Conservation (phyloP, 2,797 vertebrate species). For the Eulemur mongoz region DNA sequence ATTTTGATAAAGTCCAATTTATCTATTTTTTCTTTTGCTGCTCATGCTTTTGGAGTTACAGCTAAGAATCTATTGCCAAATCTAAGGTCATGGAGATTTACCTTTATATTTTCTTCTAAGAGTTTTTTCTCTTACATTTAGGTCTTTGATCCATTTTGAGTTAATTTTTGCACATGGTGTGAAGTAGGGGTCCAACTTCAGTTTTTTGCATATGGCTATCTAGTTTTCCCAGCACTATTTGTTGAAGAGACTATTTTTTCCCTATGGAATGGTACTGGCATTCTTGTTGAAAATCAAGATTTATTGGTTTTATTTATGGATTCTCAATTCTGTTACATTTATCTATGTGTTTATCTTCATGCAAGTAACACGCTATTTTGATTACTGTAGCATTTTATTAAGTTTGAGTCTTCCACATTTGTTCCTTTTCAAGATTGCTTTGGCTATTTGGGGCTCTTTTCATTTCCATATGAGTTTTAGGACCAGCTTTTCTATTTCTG, state of each 20-base stretch:
- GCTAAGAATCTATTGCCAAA: neutral
- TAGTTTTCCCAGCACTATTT: neutral
- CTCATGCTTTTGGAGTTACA: neutral
- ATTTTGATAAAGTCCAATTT: neutral
- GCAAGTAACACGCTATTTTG: neutral
- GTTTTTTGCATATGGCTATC: neutral
- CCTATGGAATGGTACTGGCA: neutral
- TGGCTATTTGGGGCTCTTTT: neutral
- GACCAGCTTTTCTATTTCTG: neutral
- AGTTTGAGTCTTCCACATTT: neutral
- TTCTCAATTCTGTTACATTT: neutral
- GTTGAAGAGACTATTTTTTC: neutral
- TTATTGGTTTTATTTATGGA: neutral
- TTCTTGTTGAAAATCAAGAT: neutral
- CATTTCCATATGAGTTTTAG: neutral
- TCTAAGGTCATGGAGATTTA: neutral
- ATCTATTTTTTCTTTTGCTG: constrained; percentile 1
- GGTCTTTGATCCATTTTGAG: neutral
- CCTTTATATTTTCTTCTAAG: neutral
- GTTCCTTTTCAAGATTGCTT: neutral
- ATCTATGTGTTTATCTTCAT: neutral
- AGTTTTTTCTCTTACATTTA: neutral
- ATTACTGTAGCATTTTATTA: neutral
- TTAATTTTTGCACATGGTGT: neutral
- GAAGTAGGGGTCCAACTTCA: neutral